Evolutionary conservation across 2,113 vertebrate species (phyloP).

Genomic region (Serinus canaria): DNA sequence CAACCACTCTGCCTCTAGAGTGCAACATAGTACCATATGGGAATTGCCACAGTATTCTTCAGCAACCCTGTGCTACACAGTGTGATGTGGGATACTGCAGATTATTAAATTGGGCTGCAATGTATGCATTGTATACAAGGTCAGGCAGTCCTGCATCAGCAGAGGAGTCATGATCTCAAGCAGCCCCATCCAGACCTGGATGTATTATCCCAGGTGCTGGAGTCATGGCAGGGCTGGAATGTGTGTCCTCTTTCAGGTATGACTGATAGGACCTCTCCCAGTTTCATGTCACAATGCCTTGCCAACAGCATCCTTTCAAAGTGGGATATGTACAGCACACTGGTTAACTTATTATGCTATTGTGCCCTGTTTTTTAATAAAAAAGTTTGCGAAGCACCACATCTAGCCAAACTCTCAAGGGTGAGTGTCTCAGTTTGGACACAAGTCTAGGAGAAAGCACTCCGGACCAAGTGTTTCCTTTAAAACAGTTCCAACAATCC

Average conservation of each 20-base stretch:
- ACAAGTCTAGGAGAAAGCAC: background rate
- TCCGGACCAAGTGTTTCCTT: background rate
- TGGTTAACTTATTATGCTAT: background rate
- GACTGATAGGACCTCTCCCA: background rate
- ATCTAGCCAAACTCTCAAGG: background rate
- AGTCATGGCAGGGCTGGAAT: background rate
- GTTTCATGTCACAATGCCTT: background rate
- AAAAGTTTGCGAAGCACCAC: background rate
- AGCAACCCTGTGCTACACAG: background rate
- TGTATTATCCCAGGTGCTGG: background rate
- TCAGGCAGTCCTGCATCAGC: background rate
- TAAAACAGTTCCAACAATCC: background rate
- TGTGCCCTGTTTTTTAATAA: background rate
- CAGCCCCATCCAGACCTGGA: accelerated
- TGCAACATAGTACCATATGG: accelerated
- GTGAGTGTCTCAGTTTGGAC: background rate
- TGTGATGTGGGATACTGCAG: accelerated
- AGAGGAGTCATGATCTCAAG: background rate
- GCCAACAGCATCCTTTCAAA: background rate
- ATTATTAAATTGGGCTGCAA: background rate
- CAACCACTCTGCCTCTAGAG: background rate
- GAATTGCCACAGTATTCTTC: background rate
- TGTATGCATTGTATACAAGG: background rate
- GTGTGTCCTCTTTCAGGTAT: background rate
- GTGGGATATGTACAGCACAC: background rate